Base-by-base conservation (phyloP, 2,888 invertebrate genomes). In the Chloroclysta siterata region DNA sequence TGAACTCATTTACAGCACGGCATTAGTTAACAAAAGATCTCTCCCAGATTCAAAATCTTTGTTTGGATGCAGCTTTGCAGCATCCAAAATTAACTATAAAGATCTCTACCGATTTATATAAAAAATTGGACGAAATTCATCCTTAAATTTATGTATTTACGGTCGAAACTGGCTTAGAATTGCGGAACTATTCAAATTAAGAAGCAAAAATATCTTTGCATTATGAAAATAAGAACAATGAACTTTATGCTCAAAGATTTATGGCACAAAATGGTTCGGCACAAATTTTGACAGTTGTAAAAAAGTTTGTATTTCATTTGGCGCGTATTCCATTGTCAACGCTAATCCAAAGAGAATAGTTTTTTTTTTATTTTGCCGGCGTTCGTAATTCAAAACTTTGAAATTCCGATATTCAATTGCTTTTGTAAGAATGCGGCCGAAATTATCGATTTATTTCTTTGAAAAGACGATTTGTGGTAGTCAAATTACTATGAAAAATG, bases 331-430 rank as follows among this genome's bases (percentile, higher is more conserved):
- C 69, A 71, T 81, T 80, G 79, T 80, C 66, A 69, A 57, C 69
- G 72, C 72, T 81, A 82, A 81, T 82, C 81, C 78, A 71, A 46
- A 70, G 75, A 75, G 72, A 79, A 81, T 78, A 33, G 61, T 64
- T 75, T 74, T 77, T 74, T 77, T 76, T 79, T 74, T 69, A 70
- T 65, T 75, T 71, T 65, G 72, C 65, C 60, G 62, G 53, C 57
- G 52, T 67, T 66, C 44, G 76, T 72, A 76, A 75, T 65, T 65
- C 71, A 72, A 75, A 71, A 74, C 70, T 71, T 68, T 67, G 65
- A 60, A 68, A 68, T 70, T 70, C 65, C 61, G n/a, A 65, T 61
- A 39, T 58, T 58, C 65, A 65, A 58, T 56, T 56, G 56, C 33
- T 50, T 60, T 60, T 52, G 60, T n/a, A n/a, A 61, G 51, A 61